Evolutionary conservation across 2,113 vertebrate genomes (phyloP), one percentile per base, ranked within the genome.

Genomic region (Pedetes capensis): DNA sequence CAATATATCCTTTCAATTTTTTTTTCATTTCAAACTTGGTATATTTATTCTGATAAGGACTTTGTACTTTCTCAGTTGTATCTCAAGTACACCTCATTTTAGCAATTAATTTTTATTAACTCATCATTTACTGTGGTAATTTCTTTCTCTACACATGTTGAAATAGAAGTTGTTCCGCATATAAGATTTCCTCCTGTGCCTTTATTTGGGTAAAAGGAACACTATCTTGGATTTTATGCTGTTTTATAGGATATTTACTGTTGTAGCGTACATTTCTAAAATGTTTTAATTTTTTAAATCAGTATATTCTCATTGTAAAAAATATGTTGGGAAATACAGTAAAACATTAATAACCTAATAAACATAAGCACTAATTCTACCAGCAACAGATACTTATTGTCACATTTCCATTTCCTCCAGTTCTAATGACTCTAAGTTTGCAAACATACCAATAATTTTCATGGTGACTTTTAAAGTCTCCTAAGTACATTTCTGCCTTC

Each of bases 261-360:
- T 37, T 4, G 39, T 27, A n/a, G 11, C 39, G n/a, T 39, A 39
- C 14, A 42, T 37, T 79, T 78, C 42, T 29, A 55, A 82, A 61
- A 79, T 27, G 6, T 49, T 89, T 95, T 81, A 34, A 64, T 82
- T 87, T 74, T 79, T 95, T 89, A 94, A 94, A 64, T 75, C 12
- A 39, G 5, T 55, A 29, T 89, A 22, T 75, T 89, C 18, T 83
- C 39, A 49, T 47, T 93, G 18, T 64, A 71, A 88, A 92, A n/a
- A 64, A 37, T 55, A 78, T 49, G 84, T 94, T 51, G 49, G 71
- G 34, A 94, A 89, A 75, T 18, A 49, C 63, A 29, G 23, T 66
- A 81, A 78, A 80, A 13, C 37, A 71, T 42, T 61, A 76, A 59
- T 22, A 80, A 25, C 18, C 75, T 69, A 90, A 69, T 74, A 93